phyloP scores from a whole-genome alignment of 2,888 invertebrate genomes.

The Apeira syringaria region DNA sequence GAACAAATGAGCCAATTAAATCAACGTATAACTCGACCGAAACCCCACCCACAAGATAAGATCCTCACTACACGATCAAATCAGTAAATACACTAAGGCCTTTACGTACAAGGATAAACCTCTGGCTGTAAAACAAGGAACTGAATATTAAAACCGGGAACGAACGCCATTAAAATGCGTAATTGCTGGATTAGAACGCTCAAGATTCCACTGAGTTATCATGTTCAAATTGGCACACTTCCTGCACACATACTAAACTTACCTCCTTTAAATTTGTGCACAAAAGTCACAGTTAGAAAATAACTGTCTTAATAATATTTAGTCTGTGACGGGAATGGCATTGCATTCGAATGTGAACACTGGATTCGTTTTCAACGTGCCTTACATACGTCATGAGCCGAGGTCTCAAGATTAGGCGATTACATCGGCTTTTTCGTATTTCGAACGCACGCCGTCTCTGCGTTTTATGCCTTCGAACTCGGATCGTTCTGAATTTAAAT shows the following conservation, averaged over 20 bases:
- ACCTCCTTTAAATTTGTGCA: not conserved
- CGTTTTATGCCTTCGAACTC: slow-evolving; percentile 66
- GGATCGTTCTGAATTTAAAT: slow-evolving; percentile 69
- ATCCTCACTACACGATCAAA: slow-evolving; percentile 16
- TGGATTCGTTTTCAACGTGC: slow-evolving; percentile 66
- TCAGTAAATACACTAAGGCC: slow-evolving; percentile 24
- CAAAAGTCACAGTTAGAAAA: slow-evolving; percentile 3
- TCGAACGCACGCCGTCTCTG: slow-evolving; percentile 57
- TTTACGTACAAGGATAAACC: slow-evolving; percentile 41
- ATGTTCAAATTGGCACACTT: slow-evolving; percentile 45
- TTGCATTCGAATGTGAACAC: slow-evolving; percentile 59
- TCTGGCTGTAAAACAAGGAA: slow-evolving; percentile 74
- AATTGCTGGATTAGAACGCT: slow-evolving; percentile 81
- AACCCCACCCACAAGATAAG: slow-evolving; percentile 16
- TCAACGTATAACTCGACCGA: not conserved
- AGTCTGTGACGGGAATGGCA: slow-evolving; percentile 48
- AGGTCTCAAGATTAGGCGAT: slow-evolving; percentile 81
- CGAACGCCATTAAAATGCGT: slow-evolving; percentile 82
- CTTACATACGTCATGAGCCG: slow-evolving; percentile 76
- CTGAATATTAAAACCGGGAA: slow-evolving; percentile 79
- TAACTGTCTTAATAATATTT: slow-evolving; percentile 21
- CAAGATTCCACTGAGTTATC: slow-evolving; percentile 70
- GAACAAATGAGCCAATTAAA: too few species aligned
- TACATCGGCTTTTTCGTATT: slow-evolving; percentile 78
- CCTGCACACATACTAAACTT: slow-evolving; percentile 40